phyloP scores from a whole-genome alignment of 1,140 invertebrate species.

The Epicauta chinensis region DNA sequence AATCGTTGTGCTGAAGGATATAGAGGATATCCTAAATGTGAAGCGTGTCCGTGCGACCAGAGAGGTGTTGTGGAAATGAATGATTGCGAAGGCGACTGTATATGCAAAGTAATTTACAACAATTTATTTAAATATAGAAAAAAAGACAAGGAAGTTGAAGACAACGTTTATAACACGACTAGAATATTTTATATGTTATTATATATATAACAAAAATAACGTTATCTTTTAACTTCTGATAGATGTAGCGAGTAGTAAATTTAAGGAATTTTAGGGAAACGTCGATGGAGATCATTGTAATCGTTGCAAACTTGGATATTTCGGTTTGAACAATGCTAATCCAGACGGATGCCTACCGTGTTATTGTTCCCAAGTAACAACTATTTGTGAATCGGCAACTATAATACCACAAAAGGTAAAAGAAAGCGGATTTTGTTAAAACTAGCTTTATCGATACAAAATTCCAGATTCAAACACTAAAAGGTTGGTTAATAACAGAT shows the following conservation, averaged over 20 bases:
- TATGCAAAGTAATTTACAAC: constrained; percentile 64
- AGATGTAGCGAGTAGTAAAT: not conserved
- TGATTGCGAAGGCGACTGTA: constrained; percentile 74
- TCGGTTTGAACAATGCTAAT: constrained; percentile 68
- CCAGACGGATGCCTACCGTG: constrained; percentile 79
- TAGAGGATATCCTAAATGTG: constrained; percentile 72
- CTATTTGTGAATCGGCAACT: constrained; percentile 59
- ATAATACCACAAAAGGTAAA: constrained; percentile 54
- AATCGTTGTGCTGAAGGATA: constrained; percentile 78
- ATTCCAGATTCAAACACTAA: constrained; percentile 50
- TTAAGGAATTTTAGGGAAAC: constrained; percentile 48
- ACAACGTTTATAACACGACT: not conserved
- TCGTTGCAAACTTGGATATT: constrained; percentile 77
- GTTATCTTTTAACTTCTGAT: not conserved
- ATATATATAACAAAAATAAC: not conserved
- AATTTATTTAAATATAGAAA: not conserved
- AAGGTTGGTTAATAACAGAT: constrained; percentile 60
- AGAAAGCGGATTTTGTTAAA: constrained; percentile 25
- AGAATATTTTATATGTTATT: too few species aligned
- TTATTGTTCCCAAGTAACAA: constrained; percentile 85
- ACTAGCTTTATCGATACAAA: not conserved
- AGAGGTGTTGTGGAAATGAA: constrained; percentile 60
- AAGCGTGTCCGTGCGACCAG: constrained; percentile 73
- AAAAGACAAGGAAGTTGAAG: not conserved
- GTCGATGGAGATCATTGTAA: constrained; percentile 77